Base-by-base conservation (phyloP, 2,888 invertebrate species). In the Spisula solida region DNA sequence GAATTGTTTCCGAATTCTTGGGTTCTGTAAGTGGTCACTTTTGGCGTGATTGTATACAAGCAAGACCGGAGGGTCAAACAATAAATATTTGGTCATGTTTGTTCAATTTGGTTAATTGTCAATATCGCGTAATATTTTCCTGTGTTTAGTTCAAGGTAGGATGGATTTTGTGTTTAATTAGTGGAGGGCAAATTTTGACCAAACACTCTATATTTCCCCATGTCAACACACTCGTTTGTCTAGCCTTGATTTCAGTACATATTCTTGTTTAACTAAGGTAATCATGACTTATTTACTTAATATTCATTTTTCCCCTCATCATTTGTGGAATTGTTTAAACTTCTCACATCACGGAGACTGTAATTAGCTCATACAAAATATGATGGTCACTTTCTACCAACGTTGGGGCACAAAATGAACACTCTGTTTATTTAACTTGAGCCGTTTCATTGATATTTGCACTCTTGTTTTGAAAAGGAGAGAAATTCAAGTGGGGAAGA, bases 91-190 rank as follows among this genome's bases (percentile, higher is more conserved):
- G 89, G 82, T 85, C 90, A 87, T 87, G 89, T 91, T 91, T 91
- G 90, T 89, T 81, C 88, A 85, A 82, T 88, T 88, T 90, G 86
- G 87, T 83, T 81, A 91, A 91, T 82, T 91, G 92, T 92, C 91
- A 92, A 91, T 92, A 92, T 85, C 86, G 82, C 81, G 87, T 92
- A 92, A 92, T 92, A 82, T 91, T 92, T 92, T 92, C 92, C 92
- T 92, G 90, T 82, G 34, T 85, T 79, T 79, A 87, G 85, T 89
- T 87, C 86, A 81, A 88, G 89, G 81, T 85, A 91, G 92, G 92
- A 92, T 88, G 90, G 92, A 92, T 92, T 88, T 90, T 31, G 55
- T 92, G 90, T 91, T 91, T 92, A 92, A 92, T 92, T 92, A 91
- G 90, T 80, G 86, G 85, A 84, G 90, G 85, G 85, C 86, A 87